These are phyloP conservation scores for Stegostoma tigrinum DNA, from an alignment of 2,113 vertebrate genomes.

Conservation along the genomic window DNA sequence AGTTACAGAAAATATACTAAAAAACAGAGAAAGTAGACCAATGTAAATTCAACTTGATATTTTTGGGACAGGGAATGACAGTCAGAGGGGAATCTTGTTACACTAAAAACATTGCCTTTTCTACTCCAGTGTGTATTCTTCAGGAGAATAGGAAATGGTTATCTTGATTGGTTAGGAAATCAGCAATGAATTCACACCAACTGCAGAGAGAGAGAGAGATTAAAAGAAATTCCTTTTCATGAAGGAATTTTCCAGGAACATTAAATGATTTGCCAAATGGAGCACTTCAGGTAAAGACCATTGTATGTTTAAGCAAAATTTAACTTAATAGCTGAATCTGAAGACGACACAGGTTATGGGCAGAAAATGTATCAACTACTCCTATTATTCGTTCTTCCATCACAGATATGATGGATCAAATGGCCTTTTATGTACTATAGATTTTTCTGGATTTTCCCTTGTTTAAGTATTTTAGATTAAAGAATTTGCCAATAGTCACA, in stretches of 20 bases:
- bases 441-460: no score
- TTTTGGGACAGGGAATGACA: neutral
- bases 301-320: no score
- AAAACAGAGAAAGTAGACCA: neutral
- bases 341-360: no score
- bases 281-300: no score
- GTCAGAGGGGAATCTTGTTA: neutral
- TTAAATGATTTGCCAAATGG: neutral
- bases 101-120: neutral
- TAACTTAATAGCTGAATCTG: no score
- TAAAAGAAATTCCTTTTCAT: neutral
- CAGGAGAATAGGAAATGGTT: neutral
- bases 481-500: no score
- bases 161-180: neutral
- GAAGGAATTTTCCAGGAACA: neutral
- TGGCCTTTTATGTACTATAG: no score
- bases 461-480: no score
- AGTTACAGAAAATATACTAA: neutral
- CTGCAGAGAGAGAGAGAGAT: neutral
- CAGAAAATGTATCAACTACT: no score
- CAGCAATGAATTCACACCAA: neutral
- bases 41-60: neutral
- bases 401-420: no score
- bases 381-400: no score
- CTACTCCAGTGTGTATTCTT: neutral